Evolutionary conservation across 2,113 vertebrate genomes (phyloP).

Genomic region (Dolichallabes microphthalmus): DNA sequence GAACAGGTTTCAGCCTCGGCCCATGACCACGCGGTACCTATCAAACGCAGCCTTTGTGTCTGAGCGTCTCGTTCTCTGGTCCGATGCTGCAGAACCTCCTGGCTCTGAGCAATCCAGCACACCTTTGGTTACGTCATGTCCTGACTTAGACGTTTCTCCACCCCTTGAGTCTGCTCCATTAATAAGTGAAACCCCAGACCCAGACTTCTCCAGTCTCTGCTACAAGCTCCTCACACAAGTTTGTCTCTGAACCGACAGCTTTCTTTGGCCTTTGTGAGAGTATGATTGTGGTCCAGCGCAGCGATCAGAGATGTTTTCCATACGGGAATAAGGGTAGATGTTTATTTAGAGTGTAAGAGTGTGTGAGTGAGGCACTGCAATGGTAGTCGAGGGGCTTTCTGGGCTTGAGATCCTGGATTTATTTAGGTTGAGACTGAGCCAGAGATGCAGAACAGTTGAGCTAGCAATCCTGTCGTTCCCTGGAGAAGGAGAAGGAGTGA

Average conservation of each 20-base stretch:
- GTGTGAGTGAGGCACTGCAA: conserved; percentile 14
- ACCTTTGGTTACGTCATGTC: conserved; percentile 27
- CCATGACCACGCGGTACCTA: conserved; percentile 39
- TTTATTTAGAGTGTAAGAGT: conserved; percentile 25
- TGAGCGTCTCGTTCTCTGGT: conserved; percentile 30
- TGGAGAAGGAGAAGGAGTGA: conserved; percentile 6
- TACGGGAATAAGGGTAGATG: conserved; percentile 37
- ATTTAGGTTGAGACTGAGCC: conserved; percentile 45
- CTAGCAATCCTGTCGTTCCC: conserved; percentile 39
- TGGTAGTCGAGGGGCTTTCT: conserved; percentile 22
- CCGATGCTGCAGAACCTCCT: conserved; percentile 26
- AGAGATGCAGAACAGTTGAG: conserved; percentile 33
- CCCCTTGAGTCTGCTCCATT: not conserved
- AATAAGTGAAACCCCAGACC: not conserved
- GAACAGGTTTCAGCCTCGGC: conserved; percentile 31
- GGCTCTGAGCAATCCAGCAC: conserved; percentile 16
- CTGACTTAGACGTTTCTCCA: conserved; percentile 8
- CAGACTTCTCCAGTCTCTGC: not conserved
- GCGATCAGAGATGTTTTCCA: conserved; percentile 17
- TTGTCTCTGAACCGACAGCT: not conserved
- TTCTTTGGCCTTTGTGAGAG: not conserved
- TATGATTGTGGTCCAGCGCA: not conserved
- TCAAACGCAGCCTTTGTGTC: conserved; percentile 38
- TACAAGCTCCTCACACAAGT: not conserved
- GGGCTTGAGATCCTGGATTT: conserved; percentile 38